Evolutionary conservation across 2,888 invertebrate species (phyloP), one percentile per base, ranked within the genome.

Genomic region (Nomada flava): DNA sequence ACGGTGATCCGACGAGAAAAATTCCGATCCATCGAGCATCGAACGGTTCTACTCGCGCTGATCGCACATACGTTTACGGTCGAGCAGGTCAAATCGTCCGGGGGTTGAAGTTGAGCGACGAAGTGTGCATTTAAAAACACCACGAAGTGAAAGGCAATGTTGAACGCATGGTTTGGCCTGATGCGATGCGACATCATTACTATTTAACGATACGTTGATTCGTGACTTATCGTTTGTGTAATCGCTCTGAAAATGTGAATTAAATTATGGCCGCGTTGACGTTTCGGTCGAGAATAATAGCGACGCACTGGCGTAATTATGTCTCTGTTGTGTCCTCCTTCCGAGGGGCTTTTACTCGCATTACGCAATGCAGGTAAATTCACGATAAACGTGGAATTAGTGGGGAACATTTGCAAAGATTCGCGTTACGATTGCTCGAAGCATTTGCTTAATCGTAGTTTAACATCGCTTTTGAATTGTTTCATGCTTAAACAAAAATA

Each of bases 21-120:
- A 88, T 89, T 89, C 89, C 89, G 83, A 89, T 89, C 90, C 88
- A 89, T 89, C 81, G 88, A 86, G 81, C 88, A 85, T 82, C 77
- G 82, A 83, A 81, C 72, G 79, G 81, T 85, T 83, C 76, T 72
- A 0, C 79, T 80, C 79, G 76, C 73, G 79, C 57, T 73, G 85
- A 83, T 85, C 87, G 83, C 74, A 86, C 83, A 82, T 79, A 74
- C 82, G 76, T 86, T 84, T 86, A 79, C 84, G 86, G 76, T 80
- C 76, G 80, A 52, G 23, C 71, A 50, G 79, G 13, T 36, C 7
- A 70, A 75, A 84, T 88, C 77, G 79, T 79, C 53, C 73, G 75
- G 47, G 85, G 83, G 76, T 82, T 79, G 84, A 60, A 64, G 76
- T 79, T 80, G 75, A 82, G 70, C 70, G 75, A 70, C 23, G 59